Percentiles rank a stretch among this genome's conserved stretches.
phyloP scores from a whole-genome alignment of 2,797 vertebrate species.

The Takifugu ocellatus region DNA sequence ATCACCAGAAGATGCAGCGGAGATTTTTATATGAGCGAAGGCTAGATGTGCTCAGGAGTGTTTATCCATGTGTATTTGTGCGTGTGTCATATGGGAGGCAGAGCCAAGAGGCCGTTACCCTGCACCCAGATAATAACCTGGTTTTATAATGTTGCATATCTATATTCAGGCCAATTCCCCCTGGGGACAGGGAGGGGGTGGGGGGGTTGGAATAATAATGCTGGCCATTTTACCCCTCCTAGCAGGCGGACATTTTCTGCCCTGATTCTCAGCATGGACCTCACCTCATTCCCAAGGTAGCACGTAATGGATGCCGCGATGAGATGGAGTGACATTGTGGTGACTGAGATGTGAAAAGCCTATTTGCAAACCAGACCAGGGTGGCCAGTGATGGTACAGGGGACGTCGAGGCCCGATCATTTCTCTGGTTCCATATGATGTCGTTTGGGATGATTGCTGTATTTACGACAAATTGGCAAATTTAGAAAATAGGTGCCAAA shows the following conservation, averaged over 20 bases:
- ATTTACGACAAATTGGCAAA: conserved; percentile 66
- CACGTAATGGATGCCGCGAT: conserved; percentile 75
- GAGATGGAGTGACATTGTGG: conserved; percentile 76
- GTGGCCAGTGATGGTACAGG: conserved; percentile 56
- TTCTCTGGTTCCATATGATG: conserved; percentile 72
- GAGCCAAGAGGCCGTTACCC: conserved; percentile 72
- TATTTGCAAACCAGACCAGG: conserved; percentile 67
- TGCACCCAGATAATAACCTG: conserved; percentile 78
- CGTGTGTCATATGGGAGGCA: conserved; percentile 52
- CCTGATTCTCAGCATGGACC: conserved; percentile 72
- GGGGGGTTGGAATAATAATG: conserved; percentile 68
- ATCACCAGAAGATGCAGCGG: conserved; percentile 34
- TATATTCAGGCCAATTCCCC: conserved; percentile 79
- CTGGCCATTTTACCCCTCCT: conserved; percentile 75
- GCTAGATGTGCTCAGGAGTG: conserved; percentile 13
- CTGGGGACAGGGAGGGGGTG: conserved; percentile 53
- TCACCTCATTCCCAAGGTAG: conserved; percentile 75
- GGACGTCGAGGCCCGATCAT: conserved; percentile 70
- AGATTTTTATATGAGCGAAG: conserved; percentile 39
- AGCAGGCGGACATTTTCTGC: conserved; percentile 75
- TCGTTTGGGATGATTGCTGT: conserved; percentile 69
- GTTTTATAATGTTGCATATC: conserved; percentile 81
- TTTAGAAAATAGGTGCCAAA: conserved; percentile 62
- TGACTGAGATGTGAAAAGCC: conserved; percentile 75
- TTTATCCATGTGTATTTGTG: conserved; percentile 24